Evolutionary conservation across 2,113 vertebrate species (phyloP).

Genomic region (Forbesichthys papilliferus): DNA sequence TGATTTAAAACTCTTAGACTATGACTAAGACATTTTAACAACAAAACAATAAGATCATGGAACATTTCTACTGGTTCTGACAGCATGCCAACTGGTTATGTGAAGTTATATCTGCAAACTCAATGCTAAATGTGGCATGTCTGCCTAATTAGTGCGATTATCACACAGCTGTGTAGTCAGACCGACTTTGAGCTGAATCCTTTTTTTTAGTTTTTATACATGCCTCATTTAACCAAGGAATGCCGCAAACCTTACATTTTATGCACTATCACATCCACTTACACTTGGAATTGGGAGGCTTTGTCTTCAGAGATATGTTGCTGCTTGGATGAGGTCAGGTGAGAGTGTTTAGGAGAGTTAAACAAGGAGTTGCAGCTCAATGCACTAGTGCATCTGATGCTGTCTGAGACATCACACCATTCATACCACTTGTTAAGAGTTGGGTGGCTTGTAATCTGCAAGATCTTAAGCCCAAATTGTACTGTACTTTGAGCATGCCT

Average conservation of each 20-base stretch:
- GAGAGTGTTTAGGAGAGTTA: constrained; percentile 2
- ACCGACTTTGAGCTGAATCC: constrained; percentile 81
- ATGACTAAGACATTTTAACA: background rate
- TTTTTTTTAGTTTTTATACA: constrained; percentile 78
- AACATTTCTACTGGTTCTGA: background rate
- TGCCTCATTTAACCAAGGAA: constrained; percentile 86
- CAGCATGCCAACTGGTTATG: background rate
- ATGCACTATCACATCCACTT: constrained; percentile 77
- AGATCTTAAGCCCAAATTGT: constrained; percentile 16
- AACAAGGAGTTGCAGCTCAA: constrained; percentile 12
- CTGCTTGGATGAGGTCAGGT: constrained; percentile 20
- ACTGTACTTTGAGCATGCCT: constrained; percentile 4
- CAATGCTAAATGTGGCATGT: constrained; percentile 71
- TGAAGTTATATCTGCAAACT: constrained; percentile 25
- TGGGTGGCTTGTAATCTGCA: constrained; percentile 17
- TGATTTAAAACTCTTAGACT: no score
- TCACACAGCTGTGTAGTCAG: constrained; percentile 84
- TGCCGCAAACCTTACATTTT: constrained; percentile 83
- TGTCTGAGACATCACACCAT: constrained; percentile 15
- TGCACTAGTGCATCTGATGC: constrained; percentile 3
- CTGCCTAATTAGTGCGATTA: constrained; percentile 95
- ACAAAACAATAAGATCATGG: constrained; percentile 3
- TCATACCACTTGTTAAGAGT: constrained; percentile 15
- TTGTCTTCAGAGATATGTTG: constrained; percentile 29
- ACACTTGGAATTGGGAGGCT: constrained; percentile 46